Conservation (phyloP, 2,113 vertebrate species). For the Mobula hypostoma region DNA sequence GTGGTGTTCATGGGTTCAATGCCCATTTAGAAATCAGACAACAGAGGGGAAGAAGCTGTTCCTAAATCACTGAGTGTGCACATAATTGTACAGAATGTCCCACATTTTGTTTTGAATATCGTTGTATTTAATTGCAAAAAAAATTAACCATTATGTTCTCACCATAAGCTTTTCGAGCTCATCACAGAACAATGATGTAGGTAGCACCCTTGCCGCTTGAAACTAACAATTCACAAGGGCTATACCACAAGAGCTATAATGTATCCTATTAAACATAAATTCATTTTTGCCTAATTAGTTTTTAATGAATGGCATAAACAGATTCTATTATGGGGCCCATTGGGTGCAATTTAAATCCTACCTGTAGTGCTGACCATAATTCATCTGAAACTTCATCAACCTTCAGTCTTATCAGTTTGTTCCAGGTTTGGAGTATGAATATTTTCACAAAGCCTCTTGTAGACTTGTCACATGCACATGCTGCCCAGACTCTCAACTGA, state of each 20-base stretch:
- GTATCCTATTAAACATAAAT: background rate
- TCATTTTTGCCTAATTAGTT: constrained; percentile 20
- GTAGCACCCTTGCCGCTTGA: background rate
- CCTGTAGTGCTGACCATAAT: background rate
- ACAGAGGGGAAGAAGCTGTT: no score
- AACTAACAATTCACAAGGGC: background rate
- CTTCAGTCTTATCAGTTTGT: background rate
- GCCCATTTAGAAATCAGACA: no score
- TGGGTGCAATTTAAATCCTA: background rate
- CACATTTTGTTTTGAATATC: background rate
- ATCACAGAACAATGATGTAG: background rate
- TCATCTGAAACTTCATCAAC: background rate
- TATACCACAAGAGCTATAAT: background rate
- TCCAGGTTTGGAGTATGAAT: background rate
- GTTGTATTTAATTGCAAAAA: background rate
- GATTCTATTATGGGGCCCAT: background rate
- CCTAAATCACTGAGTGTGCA: no score
- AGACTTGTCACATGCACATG: background rate
- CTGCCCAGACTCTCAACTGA: background rate
- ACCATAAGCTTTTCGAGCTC: background rate
- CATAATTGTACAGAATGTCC: no score
- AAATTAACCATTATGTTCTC: background rate
- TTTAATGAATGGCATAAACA: background rate
- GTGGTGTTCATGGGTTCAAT: no score
- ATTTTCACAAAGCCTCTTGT: background rate